A percentile compares a stretch with the other conserved stretches of the same genome.
Evolutionary conservation across 2,888 invertebrate genomes (phyloP).

Genomic region (Fissipunctia ypsillon): DNA sequence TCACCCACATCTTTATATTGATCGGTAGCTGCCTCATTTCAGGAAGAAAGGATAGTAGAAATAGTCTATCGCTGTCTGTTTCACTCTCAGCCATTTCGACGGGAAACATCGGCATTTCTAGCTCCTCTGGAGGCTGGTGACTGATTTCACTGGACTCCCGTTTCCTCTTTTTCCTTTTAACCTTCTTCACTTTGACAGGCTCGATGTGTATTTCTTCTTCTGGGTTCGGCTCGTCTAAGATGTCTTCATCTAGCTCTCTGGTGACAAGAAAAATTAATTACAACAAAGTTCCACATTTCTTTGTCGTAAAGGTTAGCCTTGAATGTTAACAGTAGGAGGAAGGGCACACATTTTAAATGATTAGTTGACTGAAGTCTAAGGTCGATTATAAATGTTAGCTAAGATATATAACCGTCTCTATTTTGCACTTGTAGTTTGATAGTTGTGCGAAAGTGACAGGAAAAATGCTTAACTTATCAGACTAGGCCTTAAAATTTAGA

Average conservation of each 20-base stretch:
- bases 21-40: constrained; percentile 85
- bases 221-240: constrained; percentile 43
- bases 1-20: constrained; percentile 87
- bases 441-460: neutral
- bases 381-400: neutral
- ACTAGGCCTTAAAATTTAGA: neutral
- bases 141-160: constrained; percentile 68
- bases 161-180: constrained; percentile 72
- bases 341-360: neutral
- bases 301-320: neutral
- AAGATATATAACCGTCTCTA: neutral
- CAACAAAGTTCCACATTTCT: neutral
- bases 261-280: constrained; percentile 2
- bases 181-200: constrained; percentile 63
- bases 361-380: neutral
- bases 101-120: constrained; percentile 82
- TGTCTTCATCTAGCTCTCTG: constrained; percentile 62
- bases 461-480: neutral
- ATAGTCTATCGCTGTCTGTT: constrained; percentile 81
- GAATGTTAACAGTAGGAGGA: neutral
- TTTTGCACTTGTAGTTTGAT: neutral
- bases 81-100: constrained; percentile 77
- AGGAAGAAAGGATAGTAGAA: constrained; percentile 84
- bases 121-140: constrained; percentile 74
- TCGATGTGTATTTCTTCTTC: constrained; percentile 57